These are phyloP conservation scores for Sclerodermus sp. DNA, from an alignment of 2,888 invertebrate genomes.

Conservation along the genomic window DNA sequence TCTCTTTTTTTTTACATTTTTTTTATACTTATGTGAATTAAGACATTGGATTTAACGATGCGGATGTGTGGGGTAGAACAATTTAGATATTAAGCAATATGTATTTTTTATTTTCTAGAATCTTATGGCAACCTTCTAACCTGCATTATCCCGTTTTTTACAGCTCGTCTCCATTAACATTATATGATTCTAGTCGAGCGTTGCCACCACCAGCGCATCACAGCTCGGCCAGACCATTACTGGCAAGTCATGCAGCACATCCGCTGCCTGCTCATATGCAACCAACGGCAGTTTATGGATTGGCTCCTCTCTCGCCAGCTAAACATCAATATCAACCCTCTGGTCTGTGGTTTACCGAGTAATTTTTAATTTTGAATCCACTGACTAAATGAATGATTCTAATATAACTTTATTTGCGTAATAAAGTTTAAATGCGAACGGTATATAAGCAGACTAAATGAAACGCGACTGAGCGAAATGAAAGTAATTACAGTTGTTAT, in stretches of 20 bases:
- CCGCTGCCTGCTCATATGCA: slow-evolving; percentile 83
- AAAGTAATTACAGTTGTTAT: too few relatives aligned
- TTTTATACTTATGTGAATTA: not conserved
- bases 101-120: not conserved
- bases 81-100: not conserved
- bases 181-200: slow-evolving; percentile 62
- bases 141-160: slow-evolving; percentile 44
- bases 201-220: slow-evolving; percentile 85
- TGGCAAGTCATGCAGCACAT: slow-evolving; percentile 71
- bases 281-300: slow-evolving; percentile 66
- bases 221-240: slow-evolving; percentile 70
- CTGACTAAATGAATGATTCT: not conserved
- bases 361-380: slow-evolving; percentile 29
- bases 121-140: slow-evolving; percentile 36
- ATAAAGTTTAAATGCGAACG: too few relatives aligned
- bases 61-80: not conserved
- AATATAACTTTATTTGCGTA: too few relatives aligned
- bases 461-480: too few relatives aligned
- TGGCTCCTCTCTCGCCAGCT: slow-evolving; percentile 72
- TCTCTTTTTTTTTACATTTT: slow-evolving; percentile 17
- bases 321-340: slow-evolving; percentile 71
- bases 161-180: slow-evolving; percentile 57
- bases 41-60: not conserved
- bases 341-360: slow-evolving; percentile 79
- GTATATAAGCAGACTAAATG: too few relatives aligned